Evolutionary conservation across 2,888 invertebrate genomes (phyloP).

Genomic region (Adela reaumurella): DNA sequence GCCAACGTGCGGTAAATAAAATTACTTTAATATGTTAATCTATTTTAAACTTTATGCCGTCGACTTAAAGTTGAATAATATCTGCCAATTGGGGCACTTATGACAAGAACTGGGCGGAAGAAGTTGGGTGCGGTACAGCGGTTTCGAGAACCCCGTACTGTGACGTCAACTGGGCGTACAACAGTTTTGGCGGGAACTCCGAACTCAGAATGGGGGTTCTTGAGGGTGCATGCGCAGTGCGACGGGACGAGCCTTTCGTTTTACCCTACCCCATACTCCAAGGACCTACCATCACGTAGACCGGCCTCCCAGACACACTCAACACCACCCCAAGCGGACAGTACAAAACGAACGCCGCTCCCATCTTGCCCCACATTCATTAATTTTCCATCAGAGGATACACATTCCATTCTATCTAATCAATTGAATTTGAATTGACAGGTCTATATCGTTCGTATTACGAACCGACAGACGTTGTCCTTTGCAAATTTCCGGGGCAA

Average conservation of each 20-base stretch:
- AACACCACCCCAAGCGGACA: too few relatives aligned
- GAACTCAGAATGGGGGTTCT: slow-evolving; percentile 11
- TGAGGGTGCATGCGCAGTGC: not conserved
- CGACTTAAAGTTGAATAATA: slow-evolving; percentile 7
- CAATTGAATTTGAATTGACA: too few relatives aligned
- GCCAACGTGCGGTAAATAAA: slow-evolving; percentile 17
- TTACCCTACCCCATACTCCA: not conserved
- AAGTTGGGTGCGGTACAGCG: slow-evolving; percentile 49
- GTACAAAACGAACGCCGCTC: too few relatives aligned
- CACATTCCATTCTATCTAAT: too few relatives aligned
- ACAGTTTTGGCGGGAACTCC: slow-evolving; percentile 27
- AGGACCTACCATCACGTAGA: too few relatives aligned
- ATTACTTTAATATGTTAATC: not conserved
- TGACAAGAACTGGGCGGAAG: slow-evolving; percentile 18
- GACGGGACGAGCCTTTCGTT: not conserved
- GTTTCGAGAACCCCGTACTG: slow-evolving; percentile 43
- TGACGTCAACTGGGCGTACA: slow-evolving; percentile 59
- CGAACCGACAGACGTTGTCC: too few relatives aligned
- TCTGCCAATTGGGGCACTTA: slow-evolving; percentile 15
- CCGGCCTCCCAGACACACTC: too few relatives aligned
- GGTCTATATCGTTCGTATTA: too few relatives aligned
- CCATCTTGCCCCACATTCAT: too few relatives aligned
- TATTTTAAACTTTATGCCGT: slow-evolving; percentile 7
- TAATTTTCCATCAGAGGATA: too few relatives aligned
- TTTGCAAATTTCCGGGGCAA: too few relatives aligned